phyloP scores from a whole-genome alignment of 2,113 vertebrate genomes.

The Dasypus novemcinctus region DNA sequence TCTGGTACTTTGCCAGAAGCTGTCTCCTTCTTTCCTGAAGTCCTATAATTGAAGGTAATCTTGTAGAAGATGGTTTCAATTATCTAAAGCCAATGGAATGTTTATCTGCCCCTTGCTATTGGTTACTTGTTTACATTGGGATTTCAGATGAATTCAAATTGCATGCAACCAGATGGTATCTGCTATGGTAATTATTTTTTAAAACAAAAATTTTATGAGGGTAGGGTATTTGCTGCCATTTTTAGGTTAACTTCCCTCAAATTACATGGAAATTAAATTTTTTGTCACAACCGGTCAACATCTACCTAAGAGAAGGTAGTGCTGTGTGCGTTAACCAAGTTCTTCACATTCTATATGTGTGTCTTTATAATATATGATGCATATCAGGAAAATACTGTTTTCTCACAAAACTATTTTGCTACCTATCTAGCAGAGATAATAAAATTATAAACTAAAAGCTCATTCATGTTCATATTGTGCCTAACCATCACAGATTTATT shows the following conservation, averaged over 20 bases:
- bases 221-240: slow-evolving; percentile 72
- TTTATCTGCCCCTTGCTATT: slow-evolving; percentile 84
- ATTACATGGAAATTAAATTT: slow-evolving; percentile 62
- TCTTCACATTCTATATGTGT: background rate
- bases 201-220: slow-evolving; percentile 70
- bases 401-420: slow-evolving; percentile 38
- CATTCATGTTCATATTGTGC: background rate
- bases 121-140: slow-evolving; percentile 83
- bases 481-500: slow-evolving; percentile 52
- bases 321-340: background rate
- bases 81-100: slow-evolving; percentile 83
- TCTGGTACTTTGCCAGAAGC: slow-evolving; percentile 71
- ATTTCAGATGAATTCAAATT: slow-evolving; percentile 85
- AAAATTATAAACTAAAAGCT: slow-evolving; percentile 47
- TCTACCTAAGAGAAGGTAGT: background rate
- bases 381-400: slow-evolving; percentile 28
- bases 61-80: slow-evolving; percentile 84
- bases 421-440: slow-evolving; percentile 33
- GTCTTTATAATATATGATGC: slow-evolving; percentile 22
- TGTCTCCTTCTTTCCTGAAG: slow-evolving; percentile 72
- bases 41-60: slow-evolving; percentile 78
- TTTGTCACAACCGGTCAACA: slow-evolving; percentile 43
- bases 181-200: slow-evolving; percentile 75
- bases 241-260: slow-evolving; percentile 68
- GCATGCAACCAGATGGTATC: slow-evolving; percentile 86